phyloP scores from a whole-genome alignment of 2,888 invertebrate species.

The Limenitis arthemis region DNA sequence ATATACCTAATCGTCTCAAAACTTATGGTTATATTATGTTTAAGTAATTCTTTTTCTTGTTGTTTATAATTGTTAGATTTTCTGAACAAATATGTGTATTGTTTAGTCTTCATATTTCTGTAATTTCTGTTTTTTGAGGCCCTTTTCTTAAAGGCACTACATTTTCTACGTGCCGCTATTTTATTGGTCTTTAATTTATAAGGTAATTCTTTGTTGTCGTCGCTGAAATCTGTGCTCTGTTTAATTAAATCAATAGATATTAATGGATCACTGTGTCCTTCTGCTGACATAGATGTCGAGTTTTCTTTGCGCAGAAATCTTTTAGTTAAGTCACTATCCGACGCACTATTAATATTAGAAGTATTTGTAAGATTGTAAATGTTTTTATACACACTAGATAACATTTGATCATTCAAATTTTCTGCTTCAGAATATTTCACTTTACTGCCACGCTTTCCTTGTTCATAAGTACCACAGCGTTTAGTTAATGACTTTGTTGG shows the following conservation, averaged over 20 bases:
- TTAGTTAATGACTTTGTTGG: conserved; percentile 43
- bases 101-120: conserved; percentile 29
- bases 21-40: too few species aligned
- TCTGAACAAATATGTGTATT: conserved; percentile 32
- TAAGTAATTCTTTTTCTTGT: conserved; percentile 27
- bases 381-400: conserved; percentile 9
- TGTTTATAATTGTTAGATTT: conserved; percentile 27
- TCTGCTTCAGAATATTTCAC: background rate
- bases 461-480: conserved; percentile 31
- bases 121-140: conserved; percentile 5
- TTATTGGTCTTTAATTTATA: conserved; percentile 1
- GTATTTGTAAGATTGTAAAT: background rate
- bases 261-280: conserved; percentile 23
- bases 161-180: background rate
- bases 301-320: background rate
- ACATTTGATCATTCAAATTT: background rate
- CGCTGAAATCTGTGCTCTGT: conserved; percentile 13
- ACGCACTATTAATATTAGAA: background rate
- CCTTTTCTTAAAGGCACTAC: conserved; percentile 2
- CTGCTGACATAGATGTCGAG: conserved; percentile 3
- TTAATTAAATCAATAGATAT: conserved; percentile 27
- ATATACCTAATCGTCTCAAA: too few species aligned
- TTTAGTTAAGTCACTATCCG: background rate
- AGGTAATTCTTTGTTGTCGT: conserved; percentile 15
- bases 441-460: conserved; percentile 3